phyloP scores from a whole-genome alignment of 2,113 vertebrate genomes.

The Pygathrix nemaeus region DNA sequence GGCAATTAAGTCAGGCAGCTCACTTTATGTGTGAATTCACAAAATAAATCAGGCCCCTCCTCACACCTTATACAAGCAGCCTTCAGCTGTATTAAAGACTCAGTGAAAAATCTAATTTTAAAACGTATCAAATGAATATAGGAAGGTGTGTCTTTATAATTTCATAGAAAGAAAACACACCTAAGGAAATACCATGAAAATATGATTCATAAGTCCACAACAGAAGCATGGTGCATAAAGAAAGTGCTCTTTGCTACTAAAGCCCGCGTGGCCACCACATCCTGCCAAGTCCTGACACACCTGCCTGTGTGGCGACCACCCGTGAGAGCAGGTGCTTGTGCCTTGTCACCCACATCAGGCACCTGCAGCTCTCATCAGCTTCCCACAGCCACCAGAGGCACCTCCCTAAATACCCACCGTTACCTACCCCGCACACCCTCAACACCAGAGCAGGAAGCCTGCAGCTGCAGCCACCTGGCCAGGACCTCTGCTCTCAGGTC shows the following conservation, averaged over 20 bases:
- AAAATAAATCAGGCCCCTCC: not conserved
- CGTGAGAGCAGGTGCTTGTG: not conserved
- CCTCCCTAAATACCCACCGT: too few relatives aligned
- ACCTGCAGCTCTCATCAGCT: not conserved
- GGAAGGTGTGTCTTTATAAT: too few relatives aligned
- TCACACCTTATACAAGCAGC: not conserved
- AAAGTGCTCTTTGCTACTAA: not conserved
- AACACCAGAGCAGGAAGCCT: too few relatives aligned
- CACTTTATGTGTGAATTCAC: not conserved
- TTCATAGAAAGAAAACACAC: not conserved
- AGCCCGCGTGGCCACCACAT: not conserved
- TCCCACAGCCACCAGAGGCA: not conserved
- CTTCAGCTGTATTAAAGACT: not conserved
- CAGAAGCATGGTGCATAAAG: not conserved
- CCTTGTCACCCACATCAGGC: not conserved
- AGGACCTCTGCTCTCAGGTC: not conserved
- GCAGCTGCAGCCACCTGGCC: not conserved
- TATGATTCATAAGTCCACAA: not conserved
- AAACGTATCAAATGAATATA: not conserved
- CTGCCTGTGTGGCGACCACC: not conserved
- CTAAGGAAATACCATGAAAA: not conserved
- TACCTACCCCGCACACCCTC: rapidly evolving
- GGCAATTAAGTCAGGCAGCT: not conserved
- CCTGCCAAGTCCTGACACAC: not conserved
- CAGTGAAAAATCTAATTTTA: not conserved